phyloP scores from a whole-genome alignment of 2,797 vertebrate species.

The Urophycis tenuis region DNA sequence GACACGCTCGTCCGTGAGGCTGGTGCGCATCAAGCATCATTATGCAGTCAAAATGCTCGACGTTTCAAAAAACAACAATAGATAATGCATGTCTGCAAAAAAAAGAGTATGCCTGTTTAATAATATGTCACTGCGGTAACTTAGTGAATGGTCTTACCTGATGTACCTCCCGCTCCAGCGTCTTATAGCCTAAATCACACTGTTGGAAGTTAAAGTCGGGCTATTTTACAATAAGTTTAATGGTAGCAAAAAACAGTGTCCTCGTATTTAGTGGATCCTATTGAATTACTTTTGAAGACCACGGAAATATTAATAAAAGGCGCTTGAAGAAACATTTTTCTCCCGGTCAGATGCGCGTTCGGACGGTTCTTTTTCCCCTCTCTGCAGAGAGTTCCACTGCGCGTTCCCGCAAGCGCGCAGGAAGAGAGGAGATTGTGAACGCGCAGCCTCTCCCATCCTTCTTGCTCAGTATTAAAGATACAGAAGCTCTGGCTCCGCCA shows the following conservation, averaged over 20 bases:
- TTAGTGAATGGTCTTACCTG: conserved; percentile 58
- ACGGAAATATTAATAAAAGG: conserved; percentile 34
- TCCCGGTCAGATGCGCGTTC: conserved; percentile 56
- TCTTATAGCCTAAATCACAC: conserved; percentile 10
- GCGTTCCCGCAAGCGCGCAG: conserved; percentile 62
- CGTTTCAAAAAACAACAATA: neutral
- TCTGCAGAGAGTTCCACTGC: conserved; percentile 55
- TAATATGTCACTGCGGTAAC: neutral
- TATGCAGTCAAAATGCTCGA: neutral
- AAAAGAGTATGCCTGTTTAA: neutral
- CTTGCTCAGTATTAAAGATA: conserved; percentile 64
- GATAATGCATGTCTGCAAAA: neutral
- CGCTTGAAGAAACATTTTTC: conserved; percentile 67
- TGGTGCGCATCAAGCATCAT: neutral
- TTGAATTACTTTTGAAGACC: conserved; percentile 50
- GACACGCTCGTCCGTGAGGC: neutral
- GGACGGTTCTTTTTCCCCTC: conserved; percentile 50
- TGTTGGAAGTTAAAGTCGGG: conserved; percentile 34
- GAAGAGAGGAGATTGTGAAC: conserved; percentile 57
- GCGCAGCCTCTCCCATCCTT: conserved; percentile 78
- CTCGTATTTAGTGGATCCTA: conserved; percentile 39
- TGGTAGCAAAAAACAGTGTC: conserved; percentile 42
- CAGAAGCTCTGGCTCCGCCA: conserved; percentile 49
- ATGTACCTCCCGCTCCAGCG: conserved; percentile 46
- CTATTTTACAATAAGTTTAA: conserved; percentile 52